Base-by-base conservation (phyloP, 1,140 invertebrate genomes). In the Theocolax elegans region DNA sequence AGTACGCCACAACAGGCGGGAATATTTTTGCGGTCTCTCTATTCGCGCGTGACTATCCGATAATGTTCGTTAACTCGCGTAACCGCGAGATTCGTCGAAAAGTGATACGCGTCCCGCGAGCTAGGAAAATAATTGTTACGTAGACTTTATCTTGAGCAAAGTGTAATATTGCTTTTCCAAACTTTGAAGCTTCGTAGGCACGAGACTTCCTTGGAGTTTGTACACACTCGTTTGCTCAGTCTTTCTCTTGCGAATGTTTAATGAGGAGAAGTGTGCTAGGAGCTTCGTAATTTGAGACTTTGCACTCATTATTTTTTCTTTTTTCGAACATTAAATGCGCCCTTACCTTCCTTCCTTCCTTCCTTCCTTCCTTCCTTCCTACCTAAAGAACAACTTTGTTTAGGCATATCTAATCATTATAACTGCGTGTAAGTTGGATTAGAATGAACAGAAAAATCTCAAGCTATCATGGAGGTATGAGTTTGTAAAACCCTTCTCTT, bases 161-260 rank as follows among this genome's bases (percentile, higher is more conserved):
- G 66, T 49, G 27, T 49, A 63, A 69, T 63, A 63, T 63, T 63
- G 48, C 48, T 56, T 69, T 69, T 31, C 48, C 31, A 69, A 69
- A 54, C 38, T 69, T 69, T 31, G 25, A 31, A 44, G 42, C 15
- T 58, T 40, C 10, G 2, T 12, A 10, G 54, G 35, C 13, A 1
- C 13, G 12, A 25, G 38, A 48, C 15, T 62, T 62, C 31, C 17
- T 19, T 35, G 7, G 58, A 63, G 13, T 49, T 49, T 46, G 27
- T 21, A n/a, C 4, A 35, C 17, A 4, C 6, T 8, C 58, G 19
- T n/a, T 25, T 62, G 15, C 25, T 49, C 27, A 15, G 2, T 21
- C 29, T 63, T 27, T 19, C 25, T 19, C 31, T 17, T 48, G 8
- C 38, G 15, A 56, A 56, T 66, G 56, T 66, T 66, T 46, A 58